Evolutionary conservation across 2,797 vertebrate species (phyloP).

Genomic region (Microctenopoma steveboyesi): DNA sequence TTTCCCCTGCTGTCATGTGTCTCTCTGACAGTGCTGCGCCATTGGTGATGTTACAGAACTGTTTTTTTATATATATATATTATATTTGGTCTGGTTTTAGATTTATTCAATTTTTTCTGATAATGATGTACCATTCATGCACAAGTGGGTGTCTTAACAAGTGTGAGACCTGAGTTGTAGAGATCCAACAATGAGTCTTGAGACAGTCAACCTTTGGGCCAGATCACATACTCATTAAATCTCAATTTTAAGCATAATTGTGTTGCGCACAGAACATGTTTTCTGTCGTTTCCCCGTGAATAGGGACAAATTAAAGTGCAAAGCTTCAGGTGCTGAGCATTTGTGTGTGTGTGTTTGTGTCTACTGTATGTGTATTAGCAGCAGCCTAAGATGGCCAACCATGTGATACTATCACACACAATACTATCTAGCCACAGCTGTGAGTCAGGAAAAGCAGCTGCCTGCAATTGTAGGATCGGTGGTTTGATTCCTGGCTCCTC

Average conservation of each 20-base stretch:
- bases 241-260: slow-evolving; percentile 59
- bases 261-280: slow-evolving; percentile 30
- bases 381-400: not conserved
- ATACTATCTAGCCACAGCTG: no score
- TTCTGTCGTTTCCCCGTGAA: slow-evolving; percentile 26
- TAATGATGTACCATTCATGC: slow-evolving; percentile 28
- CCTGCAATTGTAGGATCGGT: no score
- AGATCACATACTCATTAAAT: slow-evolving; percentile 69
- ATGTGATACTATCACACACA: no score
- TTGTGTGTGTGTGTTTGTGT: not conserved
- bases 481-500: no score
- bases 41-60: not conserved
- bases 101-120: slow-evolving; percentile 11
- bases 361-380: not conserved
- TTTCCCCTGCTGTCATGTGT: slow-evolving; percentile 1
- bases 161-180: slow-evolving; percentile 47
- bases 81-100: not conserved
- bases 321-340: slow-evolving; percentile 15
- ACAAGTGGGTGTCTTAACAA: slow-evolving; percentile 46
- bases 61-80: not conserved
- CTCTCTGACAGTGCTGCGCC: not conserved
- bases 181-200: slow-evolving; percentile 46
- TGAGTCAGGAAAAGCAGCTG: no score
- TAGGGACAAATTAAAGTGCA: slow-evolving; percentile 23
- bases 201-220: slow-evolving; percentile 45